Base-by-base conservation (phyloP, 1,140 invertebrate species). In the Brachionus paranguensis region DNA sequence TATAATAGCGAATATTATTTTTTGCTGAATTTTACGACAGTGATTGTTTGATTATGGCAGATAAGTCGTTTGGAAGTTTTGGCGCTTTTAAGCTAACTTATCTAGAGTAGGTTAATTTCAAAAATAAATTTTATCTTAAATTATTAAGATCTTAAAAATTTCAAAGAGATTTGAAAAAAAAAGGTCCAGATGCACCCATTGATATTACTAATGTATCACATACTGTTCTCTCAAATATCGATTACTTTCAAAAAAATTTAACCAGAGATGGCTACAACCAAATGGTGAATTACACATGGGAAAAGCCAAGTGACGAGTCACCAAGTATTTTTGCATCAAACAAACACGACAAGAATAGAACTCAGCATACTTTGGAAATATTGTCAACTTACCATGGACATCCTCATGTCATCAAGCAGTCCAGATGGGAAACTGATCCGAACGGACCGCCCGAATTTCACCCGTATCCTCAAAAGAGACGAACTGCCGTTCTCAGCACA, bases 371-470 rank as follows among this genome's bases (percentile, higher is more conserved):
- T 24, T 41, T 81, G 20, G 78, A 81, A 43, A 43, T 81, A 45
- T 64, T 81, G 78, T 41, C 53, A 4, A 43, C 78, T 37, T 81
- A 81, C 12, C 20, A 60, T 33, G 78, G 78, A 0, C 60, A 64
- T 68, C 78, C 78, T 41, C 78, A 81, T 68, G 78, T 68, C 3
- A 45, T 81, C 10, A 68, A 81, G 60, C 78, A 81, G 17, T 27
- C 53, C 17, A 81, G 53, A 65, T 81, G 78, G 78, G 78, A 81
- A 81, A 81, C 33, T 14, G 78, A 81, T 27, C 78, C 78, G 27
- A 64, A 24, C 37, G 53, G 53, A 45, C 78, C 78, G 5, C 53
- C 78, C 20, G 41, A 64, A 43, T 47, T 81, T 14, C 53, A 29
- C 14, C 10, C 60, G 17, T 27, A 1, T 43, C 81, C 60, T 37